Evolutionary conservation across 2,888 invertebrate genomes (phyloP).

Genomic region (Leptopilina myrica): DNA sequence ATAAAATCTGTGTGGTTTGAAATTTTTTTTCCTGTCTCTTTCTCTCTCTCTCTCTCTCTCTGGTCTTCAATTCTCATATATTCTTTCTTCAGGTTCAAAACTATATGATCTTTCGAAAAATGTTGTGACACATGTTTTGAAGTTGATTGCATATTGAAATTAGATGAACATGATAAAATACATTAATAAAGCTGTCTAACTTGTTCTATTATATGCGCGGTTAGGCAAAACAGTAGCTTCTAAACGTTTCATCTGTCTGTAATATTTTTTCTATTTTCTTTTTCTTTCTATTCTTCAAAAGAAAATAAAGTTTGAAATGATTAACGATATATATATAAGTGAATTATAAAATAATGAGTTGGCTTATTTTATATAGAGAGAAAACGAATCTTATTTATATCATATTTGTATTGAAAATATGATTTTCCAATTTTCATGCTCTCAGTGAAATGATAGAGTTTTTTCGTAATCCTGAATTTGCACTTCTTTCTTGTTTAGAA

Average conservation of each 20-base stretch:
- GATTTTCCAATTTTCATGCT: neutral
- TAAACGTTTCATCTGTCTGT: neutral
- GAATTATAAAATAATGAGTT: neutral
- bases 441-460: too few relatives aligned
- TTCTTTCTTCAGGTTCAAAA: neutral
- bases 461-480: neutral
- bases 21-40: neutral
- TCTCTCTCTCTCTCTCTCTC: neutral
- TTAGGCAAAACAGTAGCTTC: conserved; percentile 8
- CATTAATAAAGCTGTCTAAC: conserved; percentile 5
- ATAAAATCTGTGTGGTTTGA: conserved; percentile 2
- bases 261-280: neutral
- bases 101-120: neutral
- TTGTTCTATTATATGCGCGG: neutral
- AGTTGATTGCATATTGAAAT: conserved; percentile 23
- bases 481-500: too few relatives aligned
- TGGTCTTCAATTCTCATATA: neutral
- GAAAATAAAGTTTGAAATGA: neutral
- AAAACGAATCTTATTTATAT: neutral
- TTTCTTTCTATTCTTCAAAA: conserved; percentile 7
- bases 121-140: conserved; percentile 4
- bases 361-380: neutral
- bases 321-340: neutral
- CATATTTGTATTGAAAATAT: neutral
- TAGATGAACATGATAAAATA: conserved; percentile 14